A percentile compares a stretch with the other conserved stretches of the same genome.
These are phyloP conservation scores for Corvus cornix DNA, from an alignment of 2,113 vertebrate species.

Conservation along the genomic window DNA sequence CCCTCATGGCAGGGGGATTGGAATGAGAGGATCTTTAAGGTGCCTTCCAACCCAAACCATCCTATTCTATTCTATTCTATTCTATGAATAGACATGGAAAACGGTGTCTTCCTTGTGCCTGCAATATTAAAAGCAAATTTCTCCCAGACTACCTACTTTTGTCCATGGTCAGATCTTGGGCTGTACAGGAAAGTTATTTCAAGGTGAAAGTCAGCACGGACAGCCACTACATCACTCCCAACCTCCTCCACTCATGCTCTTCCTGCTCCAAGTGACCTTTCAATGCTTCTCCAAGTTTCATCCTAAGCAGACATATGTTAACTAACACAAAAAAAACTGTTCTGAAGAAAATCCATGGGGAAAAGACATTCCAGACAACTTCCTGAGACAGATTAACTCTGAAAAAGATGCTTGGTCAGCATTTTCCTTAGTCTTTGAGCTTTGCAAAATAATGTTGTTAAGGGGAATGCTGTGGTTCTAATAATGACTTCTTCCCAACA, in stretches of 20 bases:
- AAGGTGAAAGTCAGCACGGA: not conserved
- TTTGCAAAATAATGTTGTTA: not conserved
- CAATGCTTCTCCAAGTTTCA: not conserved
- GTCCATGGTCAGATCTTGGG: not conserved
- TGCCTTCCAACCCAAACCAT: not conserved
- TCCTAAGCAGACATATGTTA: not conserved
- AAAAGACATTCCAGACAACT: not conserved
- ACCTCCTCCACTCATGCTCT: not conserved
- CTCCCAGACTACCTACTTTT: not conserved
- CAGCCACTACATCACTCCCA: not conserved
- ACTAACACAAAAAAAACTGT: not conserved
- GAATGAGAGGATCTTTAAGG: not conserved
- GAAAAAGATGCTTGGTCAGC: not conserved
- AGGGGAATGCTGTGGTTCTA: not conserved
- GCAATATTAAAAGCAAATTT: not conserved
- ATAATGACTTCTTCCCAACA: not conserved
- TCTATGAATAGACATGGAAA: not conserved
- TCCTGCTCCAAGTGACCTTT: not conserved
- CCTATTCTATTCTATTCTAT: too few species aligned
- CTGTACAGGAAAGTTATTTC: not conserved
- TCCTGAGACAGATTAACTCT: not conserved
- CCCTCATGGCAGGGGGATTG: too few species aligned
- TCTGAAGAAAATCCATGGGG: not conserved
- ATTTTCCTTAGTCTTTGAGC: not conserved
- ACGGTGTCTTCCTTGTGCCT: not conserved